Base-by-base conservation (phyloP, 2,888 invertebrate genomes). In the Pocota personata region DNA sequence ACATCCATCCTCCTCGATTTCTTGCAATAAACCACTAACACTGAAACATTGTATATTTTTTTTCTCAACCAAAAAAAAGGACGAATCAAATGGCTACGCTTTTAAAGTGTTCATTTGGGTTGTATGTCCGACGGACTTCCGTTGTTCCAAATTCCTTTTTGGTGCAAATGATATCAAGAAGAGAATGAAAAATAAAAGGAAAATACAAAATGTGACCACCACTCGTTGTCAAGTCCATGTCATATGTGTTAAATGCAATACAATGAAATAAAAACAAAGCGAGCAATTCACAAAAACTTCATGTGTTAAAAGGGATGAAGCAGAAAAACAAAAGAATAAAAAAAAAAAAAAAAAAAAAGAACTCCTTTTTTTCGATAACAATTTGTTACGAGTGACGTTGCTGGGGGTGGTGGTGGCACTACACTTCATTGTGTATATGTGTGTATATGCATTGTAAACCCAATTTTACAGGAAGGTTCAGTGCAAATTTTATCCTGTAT, bases 401-500 rank as follows among this genome's bases (percentile, higher is more conserved):
- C n/a, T n/a, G n/a, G n/a, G n/a, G n/a, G 10, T 55, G 62, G 58
- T 60, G 27, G 58, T 48, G 14, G 16, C 77, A 43, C 40, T 64
- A 40, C n/a, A 55, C 43, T 73, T 40, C 40, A 78, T 69, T 60
- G 21, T 32, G 37, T 37, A 24, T 52, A 6, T 35, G 46, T 19
- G 16, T 35, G 16, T 2, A 10, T 35, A 35, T 35, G 12, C 6
- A 32, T n/a, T 19, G 43, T 57, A 48, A 37, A 64, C 58, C 60
- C 50, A 77, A 60, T 82, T 60, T 66, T 46, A 60, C 77, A 77
- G 82, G 73, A 84, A 69, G 69, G 62, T 57, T 75, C 69, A 46
- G 50, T 57, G 69, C 55, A 84, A 79, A 64, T 79, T 79, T 64
- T 79, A 79, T 84, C 84, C 75, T 75, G 79, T 66, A 71, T 75